Percentiles rank a stretch among this genome's conserved stretches.
These are phyloP conservation scores for Tetramorium simillimum DNA, from an alignment of 1,140 invertebrate genomes.

Conservation along the genomic window DNA sequence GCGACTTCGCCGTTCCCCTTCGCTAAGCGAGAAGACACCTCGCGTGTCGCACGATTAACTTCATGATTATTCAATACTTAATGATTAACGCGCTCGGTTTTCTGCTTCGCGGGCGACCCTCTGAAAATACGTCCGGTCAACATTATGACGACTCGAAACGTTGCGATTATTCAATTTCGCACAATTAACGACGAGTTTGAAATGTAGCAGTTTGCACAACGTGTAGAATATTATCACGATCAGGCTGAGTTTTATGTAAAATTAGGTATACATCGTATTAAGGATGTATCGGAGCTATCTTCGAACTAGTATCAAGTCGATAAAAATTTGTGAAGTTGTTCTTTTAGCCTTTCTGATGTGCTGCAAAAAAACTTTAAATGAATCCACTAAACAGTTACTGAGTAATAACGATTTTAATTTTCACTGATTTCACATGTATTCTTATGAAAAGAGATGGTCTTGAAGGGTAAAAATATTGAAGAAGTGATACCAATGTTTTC, in stretches of 20 bases:
- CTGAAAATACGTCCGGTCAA: neutral
- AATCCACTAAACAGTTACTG: too few species aligned
- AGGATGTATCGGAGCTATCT: too few species aligned
- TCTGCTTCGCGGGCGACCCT: constrained; percentile 5
- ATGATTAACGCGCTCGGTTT: constrained; percentile 32
- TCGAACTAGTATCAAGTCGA: too few species aligned
- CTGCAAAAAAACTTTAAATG: too few species aligned
- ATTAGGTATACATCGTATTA: neutral
- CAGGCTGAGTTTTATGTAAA: neutral
- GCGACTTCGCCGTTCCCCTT: constrained; percentile 33
- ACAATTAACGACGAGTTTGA: neutral
- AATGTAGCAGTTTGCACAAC: neutral
- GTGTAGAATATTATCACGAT: neutral
- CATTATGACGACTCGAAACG: neutral
- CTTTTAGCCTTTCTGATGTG: too few species aligned
- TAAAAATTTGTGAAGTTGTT: too few species aligned
- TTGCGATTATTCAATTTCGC: constrained; percentile 16
- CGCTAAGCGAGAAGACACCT: constrained; percentile 27
- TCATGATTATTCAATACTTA: constrained; percentile 63
- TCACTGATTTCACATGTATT: too few species aligned
- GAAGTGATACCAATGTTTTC: too few species aligned
- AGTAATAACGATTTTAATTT: too few species aligned
- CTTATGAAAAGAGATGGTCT: too few species aligned
- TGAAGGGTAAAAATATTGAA: too few species aligned
- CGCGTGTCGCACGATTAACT: constrained; percentile 60